Percentiles rank a stretch among this genome's conserved stretches.
These are phyloP conservation scores for Microplitis mediator DNA, from an alignment of 1,140 invertebrate genomes.

Conservation along the genomic window DNA sequence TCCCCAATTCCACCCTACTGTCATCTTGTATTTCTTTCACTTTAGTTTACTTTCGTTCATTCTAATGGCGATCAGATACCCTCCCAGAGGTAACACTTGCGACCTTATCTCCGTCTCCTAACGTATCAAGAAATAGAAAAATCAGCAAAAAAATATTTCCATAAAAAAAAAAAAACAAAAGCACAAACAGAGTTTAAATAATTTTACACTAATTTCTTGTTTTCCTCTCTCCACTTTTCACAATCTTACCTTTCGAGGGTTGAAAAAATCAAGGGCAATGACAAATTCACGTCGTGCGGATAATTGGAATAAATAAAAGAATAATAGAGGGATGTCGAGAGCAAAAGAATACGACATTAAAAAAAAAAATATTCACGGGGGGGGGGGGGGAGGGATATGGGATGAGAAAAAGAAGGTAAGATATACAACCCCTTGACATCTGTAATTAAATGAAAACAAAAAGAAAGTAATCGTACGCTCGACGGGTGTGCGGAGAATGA, in stretches of 20 bases:
- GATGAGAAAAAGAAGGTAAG: constrained; percentile 1
- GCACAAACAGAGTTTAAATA: constrained; percentile 24
- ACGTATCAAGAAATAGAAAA: too few species aligned
- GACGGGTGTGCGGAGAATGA: constrained; percentile 50
- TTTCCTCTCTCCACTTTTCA: background rate
- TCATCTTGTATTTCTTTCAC: too few species aligned
- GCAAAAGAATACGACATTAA: constrained; percentile 30
- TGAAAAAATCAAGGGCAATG: constrained; percentile 59
- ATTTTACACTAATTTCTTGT: constrained; percentile 28
- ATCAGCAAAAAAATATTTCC: too few species aligned
- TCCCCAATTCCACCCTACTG: too few species aligned
- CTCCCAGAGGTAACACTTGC: background rate
- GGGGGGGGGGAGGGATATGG: background rate
- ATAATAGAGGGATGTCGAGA: constrained; percentile 55
- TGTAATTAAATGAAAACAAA: constrained; percentile 64
- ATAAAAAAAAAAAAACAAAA: constrained; percentile 19
- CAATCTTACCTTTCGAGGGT: constrained; percentile 23
- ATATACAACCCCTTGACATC: constrained; percentile 61
- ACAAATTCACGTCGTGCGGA: constrained; percentile 61
- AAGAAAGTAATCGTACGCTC: constrained; percentile 61
- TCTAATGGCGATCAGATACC: background rate
- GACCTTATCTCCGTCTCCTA: too few species aligned
- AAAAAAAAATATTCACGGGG: background rate
- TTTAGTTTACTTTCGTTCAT: background rate
- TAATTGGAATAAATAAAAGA: constrained; percentile 64